A percentile compares a stretch with the other conserved stretches of the same genome.
Evolutionary conservation across 2,888 invertebrate genomes (phyloP).

Genomic region (Cancer borealis): DNA sequence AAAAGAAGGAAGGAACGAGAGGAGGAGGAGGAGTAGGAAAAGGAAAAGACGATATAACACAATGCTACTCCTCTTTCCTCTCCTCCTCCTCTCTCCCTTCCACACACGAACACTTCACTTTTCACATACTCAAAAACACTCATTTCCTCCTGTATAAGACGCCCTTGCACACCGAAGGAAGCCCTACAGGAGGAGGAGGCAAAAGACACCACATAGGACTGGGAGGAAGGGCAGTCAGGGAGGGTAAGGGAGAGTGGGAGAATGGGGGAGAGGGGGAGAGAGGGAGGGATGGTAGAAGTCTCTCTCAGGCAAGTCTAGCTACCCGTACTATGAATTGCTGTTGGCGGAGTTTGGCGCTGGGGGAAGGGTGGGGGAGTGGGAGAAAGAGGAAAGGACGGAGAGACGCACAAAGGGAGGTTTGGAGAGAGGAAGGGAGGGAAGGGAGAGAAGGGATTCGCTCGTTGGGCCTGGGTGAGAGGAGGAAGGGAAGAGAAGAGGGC

Average conservation of each 20-base stretch:
- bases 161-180: neutral
- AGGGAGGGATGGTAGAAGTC: neutral
- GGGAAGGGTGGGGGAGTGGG: constrained; percentile 40
- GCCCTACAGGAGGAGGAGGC: neutral
- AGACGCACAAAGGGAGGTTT: neutral
- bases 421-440: constrained; percentile 34
- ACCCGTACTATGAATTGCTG: neutral
- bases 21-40: neutral
- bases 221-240: neutral
- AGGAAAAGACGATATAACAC: neutral
- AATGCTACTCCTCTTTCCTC: neutral
- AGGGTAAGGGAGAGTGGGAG: neutral
- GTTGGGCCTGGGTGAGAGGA: neutral
- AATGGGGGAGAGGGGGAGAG: neutral
- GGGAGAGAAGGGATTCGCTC: constrained; percentile 24
- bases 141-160: neutral
- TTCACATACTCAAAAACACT: neutral
- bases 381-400: constrained; percentile 36
- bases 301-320: neutral
- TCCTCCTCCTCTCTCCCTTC: neutral
- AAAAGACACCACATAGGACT: neutral
- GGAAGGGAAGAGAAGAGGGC: constrained; percentile 30
- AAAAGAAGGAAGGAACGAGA: neutral
- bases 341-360: constrained; percentile 22
- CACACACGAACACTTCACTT: neutral